These are phyloP conservation scores for Nothoprocta pentlandii DNA, from an alignment of 2,113 vertebrate species.

Conservation along the genomic window DNA sequence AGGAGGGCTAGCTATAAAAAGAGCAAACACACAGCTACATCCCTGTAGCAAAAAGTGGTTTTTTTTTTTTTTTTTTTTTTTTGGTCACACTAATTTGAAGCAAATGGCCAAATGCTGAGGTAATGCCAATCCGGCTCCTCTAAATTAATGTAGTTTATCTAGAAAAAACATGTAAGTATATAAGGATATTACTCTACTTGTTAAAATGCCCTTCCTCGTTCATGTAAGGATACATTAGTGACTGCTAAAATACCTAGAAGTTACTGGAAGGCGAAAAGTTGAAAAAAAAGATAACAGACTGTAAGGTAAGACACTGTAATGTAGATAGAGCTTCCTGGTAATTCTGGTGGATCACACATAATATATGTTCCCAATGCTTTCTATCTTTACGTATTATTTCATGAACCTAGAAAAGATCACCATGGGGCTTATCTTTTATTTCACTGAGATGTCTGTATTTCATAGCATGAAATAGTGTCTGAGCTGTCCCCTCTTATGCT, in stretches of 20 bases:
- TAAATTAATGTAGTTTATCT: slow-evolving; percentile 21
- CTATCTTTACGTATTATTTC: background rate
- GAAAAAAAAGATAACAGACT: background rate
- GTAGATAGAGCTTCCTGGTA: background rate
- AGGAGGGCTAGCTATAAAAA: background rate
- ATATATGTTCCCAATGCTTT: background rate
- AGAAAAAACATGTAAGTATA: background rate
- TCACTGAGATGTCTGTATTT: background rate
- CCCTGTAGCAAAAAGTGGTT: background rate
- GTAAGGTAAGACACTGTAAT: background rate
- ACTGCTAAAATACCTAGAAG: background rate
- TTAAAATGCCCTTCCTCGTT: background rate
- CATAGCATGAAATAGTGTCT: background rate
- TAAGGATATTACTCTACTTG: background rate
- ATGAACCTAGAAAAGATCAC: background rate
- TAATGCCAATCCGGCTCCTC: background rate
- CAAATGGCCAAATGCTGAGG: background rate
- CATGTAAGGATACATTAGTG: background rate
- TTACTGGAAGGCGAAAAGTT: background rate
- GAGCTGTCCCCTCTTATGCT: background rate
- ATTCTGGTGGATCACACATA: background rate
- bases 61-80: background rate
- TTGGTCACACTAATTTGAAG: background rate
- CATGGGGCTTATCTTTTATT: background rate
- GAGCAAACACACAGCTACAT: background rate